A percentile compares a stretch with the other conserved stretches of the same genome.
These are phyloP conservation scores for Slavum lentiscoides DNA, from an alignment of 2,888 invertebrate genomes.

Conservation along the genomic window DNA sequence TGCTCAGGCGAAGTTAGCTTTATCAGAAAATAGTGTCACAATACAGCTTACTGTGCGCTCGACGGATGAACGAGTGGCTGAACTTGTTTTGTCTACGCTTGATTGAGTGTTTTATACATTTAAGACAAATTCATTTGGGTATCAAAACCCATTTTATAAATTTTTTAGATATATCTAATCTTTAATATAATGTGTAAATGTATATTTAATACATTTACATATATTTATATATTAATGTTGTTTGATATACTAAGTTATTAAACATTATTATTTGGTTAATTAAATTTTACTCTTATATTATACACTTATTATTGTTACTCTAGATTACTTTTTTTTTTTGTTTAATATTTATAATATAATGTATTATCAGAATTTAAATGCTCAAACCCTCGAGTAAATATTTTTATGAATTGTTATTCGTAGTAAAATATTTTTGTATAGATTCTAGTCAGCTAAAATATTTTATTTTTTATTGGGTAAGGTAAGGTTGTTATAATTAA, in stretches of 20 bases:
- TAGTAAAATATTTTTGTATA: too few relatives aligned
- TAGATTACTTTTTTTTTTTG: neutral
- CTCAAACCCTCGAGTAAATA: too few relatives aligned
- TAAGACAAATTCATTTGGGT: too few relatives aligned
- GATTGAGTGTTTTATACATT: slow-evolving; percentile 64
- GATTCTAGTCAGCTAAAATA: too few relatives aligned
- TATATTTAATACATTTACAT: neutral
- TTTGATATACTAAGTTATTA: slow-evolving; percentile 20
- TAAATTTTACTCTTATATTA: slow-evolving; percentile 13
- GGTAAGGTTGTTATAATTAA: too few relatives aligned
- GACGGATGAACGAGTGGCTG: slow-evolving; percentile 81
- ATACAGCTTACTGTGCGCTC: slow-evolving; percentile 92
- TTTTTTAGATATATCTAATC: neutral
- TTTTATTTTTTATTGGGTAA: too few relatives aligned
- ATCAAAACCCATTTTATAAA: too few relatives aligned
- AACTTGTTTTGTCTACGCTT: slow-evolving; percentile 82
- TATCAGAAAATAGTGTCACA: slow-evolving; percentile 81
- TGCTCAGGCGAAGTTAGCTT: slow-evolving; percentile 79
- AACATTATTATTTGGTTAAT: slow-evolving; percentile 20
- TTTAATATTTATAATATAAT: neutral
- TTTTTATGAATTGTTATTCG: too few relatives aligned
- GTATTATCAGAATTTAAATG: neutral
- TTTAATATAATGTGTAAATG: slow-evolving; percentile 14
- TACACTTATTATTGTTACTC: neutral
- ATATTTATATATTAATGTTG: slow-evolving; percentile 15